phyloP scores from a whole-genome alignment of 1,140 invertebrate genomes.

The Arion vulgaris region DNA sequence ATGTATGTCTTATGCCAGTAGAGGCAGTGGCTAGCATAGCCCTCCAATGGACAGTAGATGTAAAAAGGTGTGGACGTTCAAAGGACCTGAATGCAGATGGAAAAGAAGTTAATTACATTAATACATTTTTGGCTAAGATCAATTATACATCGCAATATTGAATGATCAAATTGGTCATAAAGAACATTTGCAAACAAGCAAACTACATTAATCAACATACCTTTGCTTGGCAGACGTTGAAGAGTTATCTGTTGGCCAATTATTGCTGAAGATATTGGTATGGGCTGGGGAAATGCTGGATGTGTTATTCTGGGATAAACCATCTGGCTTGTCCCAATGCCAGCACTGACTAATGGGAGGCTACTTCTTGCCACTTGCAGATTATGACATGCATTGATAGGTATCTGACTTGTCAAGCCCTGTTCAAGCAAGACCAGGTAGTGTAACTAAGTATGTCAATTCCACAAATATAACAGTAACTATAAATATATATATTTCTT shows the following conservation, averaged over 20 bases:
- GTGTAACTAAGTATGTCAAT: background rate
- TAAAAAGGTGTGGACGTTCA: no score
- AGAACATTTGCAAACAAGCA: no score
- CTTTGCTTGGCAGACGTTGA: constrained; percentile 29
- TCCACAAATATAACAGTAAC: no score
- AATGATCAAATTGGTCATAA: no score
- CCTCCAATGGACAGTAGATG: no score
- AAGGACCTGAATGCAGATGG: no score
- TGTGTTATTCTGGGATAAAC: constrained; percentile 2
- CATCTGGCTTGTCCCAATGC: constrained; percentile 2
- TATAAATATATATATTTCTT: no score
- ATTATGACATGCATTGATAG: background rate
- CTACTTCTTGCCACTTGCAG: constrained; percentile 17
- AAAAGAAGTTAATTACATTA: no score
- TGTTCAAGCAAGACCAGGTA: background rate
- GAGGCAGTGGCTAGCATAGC: no score
- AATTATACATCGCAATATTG: no score
- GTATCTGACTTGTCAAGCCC: background rate
- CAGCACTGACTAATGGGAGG: constrained; percentile 21
- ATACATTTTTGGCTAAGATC: no score
- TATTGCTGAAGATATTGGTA: constrained; percentile 14
- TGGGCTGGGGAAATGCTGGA: constrained; percentile 24
- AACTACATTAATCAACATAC: background rate
- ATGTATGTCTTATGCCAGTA: no score
- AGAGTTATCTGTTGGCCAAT: constrained; percentile 33